A percentile compares a stretch with the other conserved stretches of the same genome.
Evolutionary conservation across 2,888 invertebrate genomes (phyloP).

Genomic region (Lithophane leautieri): DNA sequence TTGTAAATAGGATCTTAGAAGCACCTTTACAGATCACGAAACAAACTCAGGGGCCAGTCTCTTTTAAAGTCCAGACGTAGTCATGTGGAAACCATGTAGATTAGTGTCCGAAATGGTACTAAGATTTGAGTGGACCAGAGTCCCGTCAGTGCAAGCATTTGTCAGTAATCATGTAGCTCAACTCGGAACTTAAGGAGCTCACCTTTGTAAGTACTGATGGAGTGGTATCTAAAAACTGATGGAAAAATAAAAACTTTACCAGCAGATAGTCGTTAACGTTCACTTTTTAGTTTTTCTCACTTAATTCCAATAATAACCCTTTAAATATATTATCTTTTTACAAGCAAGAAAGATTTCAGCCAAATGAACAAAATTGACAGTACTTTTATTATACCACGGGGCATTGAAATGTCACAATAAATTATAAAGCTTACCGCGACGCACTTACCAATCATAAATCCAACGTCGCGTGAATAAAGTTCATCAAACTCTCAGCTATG

Average conservation of each 20-base stretch:
- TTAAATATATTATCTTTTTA: background rate
- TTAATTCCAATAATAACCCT: background rate
- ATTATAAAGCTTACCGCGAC: background rate
- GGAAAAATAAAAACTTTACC: background rate
- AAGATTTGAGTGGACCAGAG: background rate
- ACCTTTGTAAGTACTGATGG: background rate
- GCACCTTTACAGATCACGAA: too few relatives aligned
- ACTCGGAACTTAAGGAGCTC: too few relatives aligned
- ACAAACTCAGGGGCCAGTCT: background rate
- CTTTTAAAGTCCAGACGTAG: background rate
- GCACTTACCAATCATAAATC: background rate
- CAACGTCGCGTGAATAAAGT: conserved; percentile 18
- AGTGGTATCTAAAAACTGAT: background rate
- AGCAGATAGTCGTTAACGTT: too few relatives aligned
- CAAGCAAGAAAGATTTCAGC: background rate
- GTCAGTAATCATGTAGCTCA: background rate
- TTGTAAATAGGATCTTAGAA: too few relatives aligned
- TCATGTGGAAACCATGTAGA: background rate
- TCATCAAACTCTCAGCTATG: conserved; percentile 37
- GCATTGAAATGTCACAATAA: background rate
- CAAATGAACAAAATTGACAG: background rate
- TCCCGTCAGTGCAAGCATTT: background rate
- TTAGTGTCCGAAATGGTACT: background rate
- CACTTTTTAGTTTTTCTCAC: background rate
- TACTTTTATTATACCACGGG: background rate